Evolutionary conservation across 2,888 invertebrate species (phyloP).

Genomic region (Cheilosia scutellata): DNA sequence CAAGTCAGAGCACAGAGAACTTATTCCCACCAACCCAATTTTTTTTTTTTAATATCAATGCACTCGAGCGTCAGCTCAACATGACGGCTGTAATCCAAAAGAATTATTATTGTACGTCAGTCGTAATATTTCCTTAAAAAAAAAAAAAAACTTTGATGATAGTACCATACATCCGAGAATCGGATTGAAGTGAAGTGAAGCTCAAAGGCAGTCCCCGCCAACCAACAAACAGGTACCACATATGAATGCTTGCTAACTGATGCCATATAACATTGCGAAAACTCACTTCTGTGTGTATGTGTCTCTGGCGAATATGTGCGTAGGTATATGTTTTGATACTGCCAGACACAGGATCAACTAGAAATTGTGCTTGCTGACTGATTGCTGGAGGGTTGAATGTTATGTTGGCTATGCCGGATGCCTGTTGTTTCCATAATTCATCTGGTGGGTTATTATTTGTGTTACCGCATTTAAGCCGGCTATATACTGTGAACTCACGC

Average conservation of each 20-base stretch:
- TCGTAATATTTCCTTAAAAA: background rate
- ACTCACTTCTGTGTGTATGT: background rate
- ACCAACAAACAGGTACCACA: background rate
- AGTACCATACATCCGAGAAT: background rate
- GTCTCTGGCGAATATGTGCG: conserved; percentile 3
- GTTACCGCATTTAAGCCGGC: conserved; percentile 17
- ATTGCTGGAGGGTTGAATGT: conserved; percentile 1
- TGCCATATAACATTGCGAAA: conserved; percentile 9
- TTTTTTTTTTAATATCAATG: conserved; percentile 1
- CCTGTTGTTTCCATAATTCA: conserved; percentile 40
- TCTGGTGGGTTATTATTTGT: background rate
- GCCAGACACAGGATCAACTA: conserved; percentile 27
- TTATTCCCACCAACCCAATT: background rate
- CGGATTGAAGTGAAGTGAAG: conserved; percentile 3
- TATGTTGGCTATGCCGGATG: background rate
- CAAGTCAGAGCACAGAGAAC: conserved; percentile 1
- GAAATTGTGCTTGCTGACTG: background rate
- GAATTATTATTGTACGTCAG: background rate
- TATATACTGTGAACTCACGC: no score
- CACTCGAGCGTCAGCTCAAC: background rate
- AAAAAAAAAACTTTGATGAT: background rate
- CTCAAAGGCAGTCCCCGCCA: conserved; percentile 3
- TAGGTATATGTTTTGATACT: background rate
- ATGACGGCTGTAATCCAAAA: background rate
- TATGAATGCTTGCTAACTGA: conserved; percentile 11